These are phyloP conservation scores for Dryobota labecula DNA, from an alignment of 2,888 invertebrate genomes.

Conservation along the genomic window DNA sequence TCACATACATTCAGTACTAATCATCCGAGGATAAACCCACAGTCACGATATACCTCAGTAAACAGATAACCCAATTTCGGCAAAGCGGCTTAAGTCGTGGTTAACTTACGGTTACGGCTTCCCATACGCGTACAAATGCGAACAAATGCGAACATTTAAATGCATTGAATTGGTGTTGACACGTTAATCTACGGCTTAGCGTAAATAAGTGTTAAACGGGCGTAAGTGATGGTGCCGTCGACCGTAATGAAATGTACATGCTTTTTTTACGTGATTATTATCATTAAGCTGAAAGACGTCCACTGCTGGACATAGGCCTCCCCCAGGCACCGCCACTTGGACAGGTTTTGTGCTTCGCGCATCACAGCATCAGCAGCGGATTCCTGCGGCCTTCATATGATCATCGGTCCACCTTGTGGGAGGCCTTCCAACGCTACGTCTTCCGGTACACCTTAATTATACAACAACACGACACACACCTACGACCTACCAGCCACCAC, in stretches of 20 bases:
- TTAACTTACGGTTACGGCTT: slow-evolving; percentile 51
- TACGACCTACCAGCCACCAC: too few relatives aligned
- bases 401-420: too few relatives aligned
- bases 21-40: slow-evolving; percentile 27
- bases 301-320: too few relatives aligned
- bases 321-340: too few relatives aligned
- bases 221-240: slow-evolving; percentile 8
- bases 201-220: slow-evolving; percentile 16
- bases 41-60: slow-evolving; percentile 25
- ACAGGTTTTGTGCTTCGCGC: too few relatives aligned
- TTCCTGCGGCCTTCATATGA: too few relatives aligned
- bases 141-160: slow-evolving; percentile 73
- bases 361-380: too few relatives aligned
- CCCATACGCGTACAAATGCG: slow-evolving; percentile 63
- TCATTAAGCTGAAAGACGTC: too few relatives aligned
- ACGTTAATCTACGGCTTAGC: slow-evolving; percentile 34
- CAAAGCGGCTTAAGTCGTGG: slow-evolving; percentile 49
- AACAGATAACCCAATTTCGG: slow-evolving; percentile 53
- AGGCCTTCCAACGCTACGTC: too few relatives aligned
- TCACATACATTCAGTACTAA: slow-evolving; percentile 27
- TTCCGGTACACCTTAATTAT: too few relatives aligned
- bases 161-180: slow-evolving; percentile 68
- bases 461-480: too few relatives aligned
- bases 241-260: not conserved
- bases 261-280: not conserved